phyloP scores from a whole-genome alignment of 2,797 vertebrate genomes.

The Sebastes cheni region DNA sequence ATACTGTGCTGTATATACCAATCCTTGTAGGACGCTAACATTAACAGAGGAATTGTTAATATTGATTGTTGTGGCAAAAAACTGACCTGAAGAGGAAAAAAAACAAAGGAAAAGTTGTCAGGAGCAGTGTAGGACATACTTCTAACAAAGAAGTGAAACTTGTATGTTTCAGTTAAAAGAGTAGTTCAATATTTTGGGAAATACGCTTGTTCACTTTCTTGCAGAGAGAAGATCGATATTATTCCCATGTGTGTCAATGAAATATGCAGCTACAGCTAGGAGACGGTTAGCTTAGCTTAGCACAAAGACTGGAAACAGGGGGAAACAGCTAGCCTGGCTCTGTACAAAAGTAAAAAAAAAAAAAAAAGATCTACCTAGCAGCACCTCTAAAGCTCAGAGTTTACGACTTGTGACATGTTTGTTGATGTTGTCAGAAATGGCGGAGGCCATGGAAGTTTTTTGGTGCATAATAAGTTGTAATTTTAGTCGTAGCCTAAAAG shows the following conservation, averaged over 20 bases:
- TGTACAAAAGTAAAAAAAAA: background rate
- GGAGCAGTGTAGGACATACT: background rate
- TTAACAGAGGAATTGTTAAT: constrained; percentile 21
- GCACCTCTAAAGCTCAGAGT: no score
- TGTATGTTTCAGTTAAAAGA: background rate
- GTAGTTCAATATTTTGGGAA: background rate
- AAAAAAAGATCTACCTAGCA: background rate
- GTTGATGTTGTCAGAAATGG: no score
- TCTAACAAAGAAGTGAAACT: background rate
- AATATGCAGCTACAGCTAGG: background rate
- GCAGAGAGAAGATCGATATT: background rate
- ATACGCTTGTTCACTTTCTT: background rate
- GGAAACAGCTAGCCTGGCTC: background rate
- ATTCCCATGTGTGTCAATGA: background rate
- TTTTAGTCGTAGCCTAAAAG: no score
- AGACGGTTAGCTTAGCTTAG: background rate
- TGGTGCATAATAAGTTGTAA: no score
- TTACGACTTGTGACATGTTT: no score
- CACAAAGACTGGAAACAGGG: background rate
- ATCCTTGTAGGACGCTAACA: background rate
- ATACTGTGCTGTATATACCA: constrained; percentile 54
- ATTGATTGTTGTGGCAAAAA: constrained; percentile 62
- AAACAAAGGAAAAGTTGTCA: background rate
- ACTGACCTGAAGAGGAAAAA: constrained; percentile 53
- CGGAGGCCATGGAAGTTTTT: no score